phyloP scores from a whole-genome alignment of 2,113 vertebrate species.

The Sciurus niger region DNA sequence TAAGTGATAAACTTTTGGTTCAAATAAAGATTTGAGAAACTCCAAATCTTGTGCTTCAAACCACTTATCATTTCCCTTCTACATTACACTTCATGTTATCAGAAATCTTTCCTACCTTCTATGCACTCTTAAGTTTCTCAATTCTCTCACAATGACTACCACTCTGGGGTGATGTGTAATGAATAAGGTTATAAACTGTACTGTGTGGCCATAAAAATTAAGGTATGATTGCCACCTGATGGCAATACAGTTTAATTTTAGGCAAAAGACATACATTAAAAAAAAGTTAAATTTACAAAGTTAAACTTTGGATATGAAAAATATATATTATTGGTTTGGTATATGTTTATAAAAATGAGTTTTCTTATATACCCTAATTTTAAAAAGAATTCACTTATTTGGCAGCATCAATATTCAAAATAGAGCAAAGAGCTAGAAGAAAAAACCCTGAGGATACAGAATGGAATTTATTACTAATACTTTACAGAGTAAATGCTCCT shows the following conservation, averaged over 20 bases:
- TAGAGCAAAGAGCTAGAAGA: neutral
- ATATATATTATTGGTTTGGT: neutral
- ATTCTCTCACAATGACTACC: neutral
- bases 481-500: conserved; percentile 10
- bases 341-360: neutral
- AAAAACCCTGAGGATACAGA: conserved; percentile 5
- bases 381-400: conserved; percentile 33
- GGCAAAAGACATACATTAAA: neutral
- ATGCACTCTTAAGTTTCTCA: neutral
- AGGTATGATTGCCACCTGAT: conserved; percentile 58
- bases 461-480: neutral
- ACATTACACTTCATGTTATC: neutral
- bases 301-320: conserved; percentile 26
- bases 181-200: neutral
- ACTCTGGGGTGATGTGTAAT: neutral
- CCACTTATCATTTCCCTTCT: neutral
- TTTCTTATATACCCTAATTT: neutral
- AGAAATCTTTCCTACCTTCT: neutral
- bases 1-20: neutral
- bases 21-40: conserved; percentile 38
- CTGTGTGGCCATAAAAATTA: neutral
- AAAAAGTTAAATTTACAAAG: conserved; percentile 44
- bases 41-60: neutral
- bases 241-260: conserved; percentile 32
- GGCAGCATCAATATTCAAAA: conserved; percentile 32